Conservation (phyloP, 2,797 vertebrate genomes). For the Arremon aurantiirostris region DNA sequence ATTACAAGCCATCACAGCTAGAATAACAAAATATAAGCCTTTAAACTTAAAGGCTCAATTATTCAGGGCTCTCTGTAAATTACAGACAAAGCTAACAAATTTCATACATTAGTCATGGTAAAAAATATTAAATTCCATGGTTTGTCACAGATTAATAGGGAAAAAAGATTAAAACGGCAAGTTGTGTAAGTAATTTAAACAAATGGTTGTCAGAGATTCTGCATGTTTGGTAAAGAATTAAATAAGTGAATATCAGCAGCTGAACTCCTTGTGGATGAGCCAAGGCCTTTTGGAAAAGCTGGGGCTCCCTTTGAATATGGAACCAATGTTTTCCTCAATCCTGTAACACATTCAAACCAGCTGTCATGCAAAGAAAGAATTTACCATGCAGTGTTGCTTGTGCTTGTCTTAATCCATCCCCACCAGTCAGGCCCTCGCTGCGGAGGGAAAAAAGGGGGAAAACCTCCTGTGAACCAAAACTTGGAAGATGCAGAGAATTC, state of each 20-base stretch:
- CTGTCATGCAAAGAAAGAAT: conserved; percentile 32
- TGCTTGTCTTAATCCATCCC: conserved; percentile 34
- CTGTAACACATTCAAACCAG: conserved; percentile 27
- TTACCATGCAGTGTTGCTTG: background rate
- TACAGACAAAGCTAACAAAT: conserved; percentile 67
- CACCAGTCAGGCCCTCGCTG: background rate
- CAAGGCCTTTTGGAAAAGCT: conserved; percentile 35
- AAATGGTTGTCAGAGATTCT: conserved; percentile 59
- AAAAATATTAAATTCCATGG: conserved; percentile 68
- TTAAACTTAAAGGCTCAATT: conserved; percentile 60
- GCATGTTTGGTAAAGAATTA: conserved; percentile 52
- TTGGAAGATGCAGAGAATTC: conserved; percentile 4
- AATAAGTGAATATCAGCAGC: conserved; percentile 43
- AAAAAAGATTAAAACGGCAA: conserved; percentile 53
- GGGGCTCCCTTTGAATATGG: background rate
- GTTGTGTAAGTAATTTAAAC: conserved; percentile 54
- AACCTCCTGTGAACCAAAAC: background rate
- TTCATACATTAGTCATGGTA: conserved; percentile 68
- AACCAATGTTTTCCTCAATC: background rate
- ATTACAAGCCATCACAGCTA: conserved; percentile 23
- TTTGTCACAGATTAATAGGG: conserved; percentile 68
- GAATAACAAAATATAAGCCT: conserved; percentile 58
- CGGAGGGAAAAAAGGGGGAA: background rate
- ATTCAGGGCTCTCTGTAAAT: conserved; percentile 55
- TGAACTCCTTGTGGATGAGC: conserved; percentile 49